Evolutionary conservation across 2,888 invertebrate species (phyloP).

Genomic region (Norana najaformis): DNA sequence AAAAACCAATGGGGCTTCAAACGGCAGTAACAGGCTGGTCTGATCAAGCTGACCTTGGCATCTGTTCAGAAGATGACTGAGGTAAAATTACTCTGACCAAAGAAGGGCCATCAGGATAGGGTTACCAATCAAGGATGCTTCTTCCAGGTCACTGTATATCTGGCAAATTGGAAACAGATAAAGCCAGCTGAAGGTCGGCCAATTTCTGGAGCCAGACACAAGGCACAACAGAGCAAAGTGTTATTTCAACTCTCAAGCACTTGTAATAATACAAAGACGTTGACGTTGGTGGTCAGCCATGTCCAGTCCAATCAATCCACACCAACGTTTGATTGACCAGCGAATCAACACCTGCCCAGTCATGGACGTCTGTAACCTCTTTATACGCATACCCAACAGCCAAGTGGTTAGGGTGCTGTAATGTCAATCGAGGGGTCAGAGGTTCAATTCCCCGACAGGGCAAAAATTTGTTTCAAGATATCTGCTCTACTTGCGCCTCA

Average conservation of each 20-base stretch:
- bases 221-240: neutral
- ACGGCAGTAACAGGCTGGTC: neutral
- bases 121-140: constrained; percentile 13
- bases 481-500: too few species aligned
- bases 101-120: neutral
- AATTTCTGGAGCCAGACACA: neutral
- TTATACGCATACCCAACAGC: too few species aligned
- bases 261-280: neutral
- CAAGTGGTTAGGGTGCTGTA: too few species aligned
- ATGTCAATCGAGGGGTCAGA: too few species aligned
- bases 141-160: neutral
- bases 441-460: too few species aligned
- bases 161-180: constrained; percentile 1
- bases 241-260: neutral
- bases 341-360: neutral
- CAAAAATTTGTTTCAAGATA: too few species aligned
- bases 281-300: neutral
- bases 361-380: neutral
- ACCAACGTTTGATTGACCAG: neutral
- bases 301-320: neutral
- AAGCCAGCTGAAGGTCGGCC: neutral
- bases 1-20: neutral
- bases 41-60: neutral
- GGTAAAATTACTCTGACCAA: neutral
- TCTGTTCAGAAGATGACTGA: neutral